Percentiles rank a stretch among this genome's conserved stretches.
phyloP scores from a whole-genome alignment of 2,797 vertebrate species.

The Scyliorhinus canicula region DNA sequence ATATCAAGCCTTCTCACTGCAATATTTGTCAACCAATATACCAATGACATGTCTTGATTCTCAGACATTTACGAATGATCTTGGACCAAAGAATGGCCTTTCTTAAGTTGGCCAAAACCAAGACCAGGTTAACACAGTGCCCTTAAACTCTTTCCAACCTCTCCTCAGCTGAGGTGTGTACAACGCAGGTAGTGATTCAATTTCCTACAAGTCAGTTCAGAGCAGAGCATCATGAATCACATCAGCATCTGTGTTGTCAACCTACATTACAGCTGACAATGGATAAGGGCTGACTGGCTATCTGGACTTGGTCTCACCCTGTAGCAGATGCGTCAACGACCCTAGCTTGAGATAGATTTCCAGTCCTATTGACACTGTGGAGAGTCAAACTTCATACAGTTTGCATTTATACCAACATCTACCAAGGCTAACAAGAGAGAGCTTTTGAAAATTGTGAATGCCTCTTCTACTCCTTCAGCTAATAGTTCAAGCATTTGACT shows the following conservation, averaged over 20 bases:
- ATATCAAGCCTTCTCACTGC: neutral
- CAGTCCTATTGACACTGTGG: neutral
- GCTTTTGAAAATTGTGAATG: neutral
- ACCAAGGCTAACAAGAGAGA: constrained; percentile 11
- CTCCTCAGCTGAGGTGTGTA: neutral
- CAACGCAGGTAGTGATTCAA: constrained; percentile 11
- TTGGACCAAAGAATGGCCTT: constrained; percentile 16
- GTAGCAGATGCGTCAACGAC: neutral
- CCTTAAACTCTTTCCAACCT: constrained; percentile 22
- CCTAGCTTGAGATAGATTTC: neutral
- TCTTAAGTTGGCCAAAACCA: constrained; percentile 1
- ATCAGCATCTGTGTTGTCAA: neutral
- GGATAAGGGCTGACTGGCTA: constrained; percentile 21
- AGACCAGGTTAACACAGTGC: neutral
- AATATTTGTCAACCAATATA: constrained; percentile 33
- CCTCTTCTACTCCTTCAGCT: neutral
- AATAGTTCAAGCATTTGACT: neutral
- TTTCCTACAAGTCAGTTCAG: constrained; percentile 11
- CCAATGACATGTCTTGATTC: neutral
- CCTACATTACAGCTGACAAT: constrained; percentile 8
- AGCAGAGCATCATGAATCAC: constrained; percentile 10
- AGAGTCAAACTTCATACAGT: neutral
- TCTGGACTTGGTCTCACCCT: neutral
- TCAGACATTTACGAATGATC: neutral
- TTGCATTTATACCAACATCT: neutral